Evolutionary conservation across 2,113 vertebrate genomes (phyloP).

Genomic region (Octodon degus): DNA sequence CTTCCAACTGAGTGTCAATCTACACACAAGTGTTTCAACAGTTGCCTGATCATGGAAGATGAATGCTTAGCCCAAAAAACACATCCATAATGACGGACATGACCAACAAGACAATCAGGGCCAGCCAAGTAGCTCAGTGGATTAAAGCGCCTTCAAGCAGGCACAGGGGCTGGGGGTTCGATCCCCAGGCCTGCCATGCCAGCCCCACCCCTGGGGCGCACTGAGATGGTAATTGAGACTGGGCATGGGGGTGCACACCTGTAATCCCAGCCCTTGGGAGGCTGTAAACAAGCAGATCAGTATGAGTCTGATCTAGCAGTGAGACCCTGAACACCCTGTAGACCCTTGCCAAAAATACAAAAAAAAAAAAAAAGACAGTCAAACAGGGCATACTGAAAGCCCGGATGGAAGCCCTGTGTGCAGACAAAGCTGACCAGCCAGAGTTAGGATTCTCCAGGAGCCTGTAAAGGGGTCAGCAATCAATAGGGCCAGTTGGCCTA

Average conservation of each 20-base stretch:
- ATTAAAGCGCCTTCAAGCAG: too few species aligned
- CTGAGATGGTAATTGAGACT: too few species aligned
- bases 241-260: too few species aligned
- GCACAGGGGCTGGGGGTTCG: too few species aligned
- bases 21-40: not conserved
- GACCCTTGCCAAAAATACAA: too few species aligned
- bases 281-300: too few species aligned
- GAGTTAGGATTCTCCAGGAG: not conserved
- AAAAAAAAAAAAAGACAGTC: not conserved
- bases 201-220: too few species aligned
- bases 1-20: not conserved
- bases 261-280: too few species aligned
- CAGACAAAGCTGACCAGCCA: accelerated
- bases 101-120: not conserved
- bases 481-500: not conserved
- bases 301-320: too few species aligned
- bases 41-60: not conserved
- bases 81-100: not conserved
- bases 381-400: not conserved
- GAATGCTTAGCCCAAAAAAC: not conserved
- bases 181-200: too few species aligned
- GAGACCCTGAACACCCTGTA: too few species aligned
- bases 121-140: too few species aligned
- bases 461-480: not conserved
- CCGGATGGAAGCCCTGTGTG: accelerated